Conservation (phyloP, 2,888 invertebrate genomes). For the Rhaphigaster nebulosa region DNA sequence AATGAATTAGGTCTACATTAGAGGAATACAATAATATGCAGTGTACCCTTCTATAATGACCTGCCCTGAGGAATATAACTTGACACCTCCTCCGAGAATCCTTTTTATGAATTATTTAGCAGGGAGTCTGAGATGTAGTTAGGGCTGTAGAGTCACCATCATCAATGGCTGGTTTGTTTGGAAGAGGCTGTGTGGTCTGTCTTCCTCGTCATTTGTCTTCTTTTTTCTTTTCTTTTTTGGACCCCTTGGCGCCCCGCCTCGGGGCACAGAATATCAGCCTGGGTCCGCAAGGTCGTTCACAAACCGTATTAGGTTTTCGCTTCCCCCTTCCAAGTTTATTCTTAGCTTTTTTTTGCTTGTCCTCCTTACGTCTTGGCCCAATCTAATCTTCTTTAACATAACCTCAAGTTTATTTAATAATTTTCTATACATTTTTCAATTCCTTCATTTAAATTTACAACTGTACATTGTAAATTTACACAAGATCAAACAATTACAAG, state of each 20-base stretch:
- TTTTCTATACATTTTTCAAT: not conserved
- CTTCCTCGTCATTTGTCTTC: not conserved
- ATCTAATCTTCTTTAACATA: not conserved
- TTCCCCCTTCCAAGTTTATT: not conserved
- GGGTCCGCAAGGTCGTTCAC: not conserved
- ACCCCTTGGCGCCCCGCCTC: not conserved
- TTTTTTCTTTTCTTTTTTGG: not conserved
- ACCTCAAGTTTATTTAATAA: not conserved
- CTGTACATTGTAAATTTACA: too few relatives aligned
- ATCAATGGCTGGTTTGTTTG: not conserved
- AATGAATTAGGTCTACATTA: too few relatives aligned
- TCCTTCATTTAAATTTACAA: too few relatives aligned
- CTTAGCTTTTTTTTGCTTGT: not conserved
- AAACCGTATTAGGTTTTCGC: not conserved
- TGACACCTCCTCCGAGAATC: not conserved
- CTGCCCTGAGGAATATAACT: not conserved
- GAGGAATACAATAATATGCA: not conserved
- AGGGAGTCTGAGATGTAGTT: not conserved
- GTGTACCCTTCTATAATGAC: not conserved
- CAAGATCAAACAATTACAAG: too few relatives aligned
- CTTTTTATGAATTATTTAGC: not conserved
- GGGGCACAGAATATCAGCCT: not conserved
- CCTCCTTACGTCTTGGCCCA: not conserved
- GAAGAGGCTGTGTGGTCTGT: not conserved
- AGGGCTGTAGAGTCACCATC: not conserved